Evolutionary conservation across 2,113 vertebrate species (phyloP).

Genomic region (Xiphophorus hellerii): DNA sequence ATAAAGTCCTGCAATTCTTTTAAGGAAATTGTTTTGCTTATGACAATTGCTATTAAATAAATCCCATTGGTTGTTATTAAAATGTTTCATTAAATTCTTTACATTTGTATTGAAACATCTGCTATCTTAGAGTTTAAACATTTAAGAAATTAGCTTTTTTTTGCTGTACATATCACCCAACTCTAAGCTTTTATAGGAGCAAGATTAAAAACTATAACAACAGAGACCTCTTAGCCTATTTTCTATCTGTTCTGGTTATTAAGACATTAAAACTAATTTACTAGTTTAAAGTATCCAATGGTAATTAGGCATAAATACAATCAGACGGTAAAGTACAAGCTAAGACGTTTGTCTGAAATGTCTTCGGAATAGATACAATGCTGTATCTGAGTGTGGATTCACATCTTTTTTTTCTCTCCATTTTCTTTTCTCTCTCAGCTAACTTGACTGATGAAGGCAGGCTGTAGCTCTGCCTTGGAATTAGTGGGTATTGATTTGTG

Average conservation of each 20-base stretch:
- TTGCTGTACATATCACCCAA: neutral
- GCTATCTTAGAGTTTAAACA: neutral
- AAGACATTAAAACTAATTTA: neutral
- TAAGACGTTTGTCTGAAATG: neutral
- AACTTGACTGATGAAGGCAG: neutral
- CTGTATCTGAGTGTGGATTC: neutral
- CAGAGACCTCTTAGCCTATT: neutral
- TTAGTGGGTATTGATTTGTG: constrained; percentile 15
- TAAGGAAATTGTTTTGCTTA: too few species aligned
- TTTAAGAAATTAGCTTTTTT: neutral
- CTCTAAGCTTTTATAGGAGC: neutral
- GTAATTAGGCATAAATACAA: neutral
- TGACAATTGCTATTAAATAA: too few species aligned
- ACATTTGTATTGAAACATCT: neutral
- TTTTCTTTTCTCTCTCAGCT: neutral
- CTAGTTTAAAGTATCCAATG: neutral
- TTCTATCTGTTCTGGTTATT: neutral
- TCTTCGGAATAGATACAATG: too few species aligned
- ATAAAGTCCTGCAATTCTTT: too few species aligned
- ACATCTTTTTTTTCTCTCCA: neutral
- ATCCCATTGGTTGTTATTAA: neutral
- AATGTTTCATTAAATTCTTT: neutral
- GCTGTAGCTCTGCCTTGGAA: constrained; percentile 3
- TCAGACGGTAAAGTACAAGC: neutral
- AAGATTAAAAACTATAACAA: neutral